A percentile compares a stretch with the other conserved stretches of the same genome.
Conservation (phyloP, 2,113 vertebrate genomes). For the Coturnix japonica region DNA sequence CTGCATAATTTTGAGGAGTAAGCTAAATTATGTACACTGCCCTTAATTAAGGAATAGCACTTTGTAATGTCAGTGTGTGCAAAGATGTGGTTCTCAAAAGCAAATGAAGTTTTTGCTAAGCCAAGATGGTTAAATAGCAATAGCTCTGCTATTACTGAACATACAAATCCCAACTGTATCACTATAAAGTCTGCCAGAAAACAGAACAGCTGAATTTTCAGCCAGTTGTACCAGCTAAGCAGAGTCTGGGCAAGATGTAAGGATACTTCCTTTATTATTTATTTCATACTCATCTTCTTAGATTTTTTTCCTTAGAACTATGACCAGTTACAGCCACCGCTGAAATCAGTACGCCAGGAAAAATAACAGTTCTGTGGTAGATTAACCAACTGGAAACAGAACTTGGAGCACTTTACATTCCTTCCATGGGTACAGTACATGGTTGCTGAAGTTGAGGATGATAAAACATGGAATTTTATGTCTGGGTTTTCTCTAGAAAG, state of each 20-base stretch:
- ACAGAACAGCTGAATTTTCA: not conserved
- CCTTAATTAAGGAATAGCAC: not conserved
- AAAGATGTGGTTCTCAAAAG: slow-evolving; percentile 12
- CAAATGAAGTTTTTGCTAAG: slow-evolving; percentile 50
- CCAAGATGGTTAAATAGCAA: slow-evolving; percentile 35
- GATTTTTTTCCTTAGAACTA: not conserved
- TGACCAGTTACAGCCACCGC: not conserved
- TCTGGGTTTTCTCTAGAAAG: not conserved
- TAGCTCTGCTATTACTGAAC: not conserved
- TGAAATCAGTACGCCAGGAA: not conserved
- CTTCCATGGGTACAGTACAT: not conserved
- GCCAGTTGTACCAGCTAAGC: not conserved
- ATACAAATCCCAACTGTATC: slow-evolving; percentile 42
- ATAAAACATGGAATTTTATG: not conserved
- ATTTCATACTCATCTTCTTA: not conserved
- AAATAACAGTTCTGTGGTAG: not conserved
- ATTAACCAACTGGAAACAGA: not conserved
- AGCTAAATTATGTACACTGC: not conserved
- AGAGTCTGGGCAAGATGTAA: not conserved
- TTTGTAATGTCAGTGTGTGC: not conserved
- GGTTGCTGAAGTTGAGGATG: not conserved
- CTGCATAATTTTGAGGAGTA: not conserved
- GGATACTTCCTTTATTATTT: not conserved
- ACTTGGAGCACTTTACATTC: not conserved
- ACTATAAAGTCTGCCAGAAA: slow-evolving; percentile 27